Evolutionary conservation across 2,113 vertebrate species (phyloP).

Genomic region (Tretioscincus oriximinensis): DNA sequence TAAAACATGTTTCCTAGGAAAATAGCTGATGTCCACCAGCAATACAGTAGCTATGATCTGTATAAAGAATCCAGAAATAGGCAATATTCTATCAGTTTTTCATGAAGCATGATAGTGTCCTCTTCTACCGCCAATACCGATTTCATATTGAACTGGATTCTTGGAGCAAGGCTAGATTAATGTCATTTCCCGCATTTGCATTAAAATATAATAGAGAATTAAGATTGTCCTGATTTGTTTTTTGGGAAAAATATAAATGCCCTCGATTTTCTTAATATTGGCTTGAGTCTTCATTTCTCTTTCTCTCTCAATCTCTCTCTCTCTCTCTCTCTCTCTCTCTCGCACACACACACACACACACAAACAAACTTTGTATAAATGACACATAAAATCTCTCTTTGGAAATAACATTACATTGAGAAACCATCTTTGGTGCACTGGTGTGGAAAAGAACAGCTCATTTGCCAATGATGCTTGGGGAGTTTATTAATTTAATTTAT

Average conservation of each 20-base stretch:
- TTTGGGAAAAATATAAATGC: neutral
- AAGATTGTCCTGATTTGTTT: slow-evolving; percentile 26
- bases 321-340: too few relatives aligned
- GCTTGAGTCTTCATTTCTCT: too few relatives aligned
- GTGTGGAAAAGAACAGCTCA: slow-evolving; percentile 23
- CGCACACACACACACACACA: too few relatives aligned
- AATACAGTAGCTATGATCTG: neutral
- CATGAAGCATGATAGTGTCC: slow-evolving; percentile 38
- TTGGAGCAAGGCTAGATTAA: slow-evolving; percentile 48
- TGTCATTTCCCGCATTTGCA: neutral
- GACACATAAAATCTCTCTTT: slow-evolving; percentile 10
- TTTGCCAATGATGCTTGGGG: slow-evolving; percentile 23
- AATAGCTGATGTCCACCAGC: neutral
- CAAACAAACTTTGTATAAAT: neutral
- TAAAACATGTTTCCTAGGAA: neutral
- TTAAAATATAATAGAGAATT: slow-evolving; percentile 1
- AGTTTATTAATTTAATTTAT: slow-evolving; percentile 37
- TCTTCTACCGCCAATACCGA: slow-evolving; percentile 31
- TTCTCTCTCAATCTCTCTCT: too few relatives aligned
- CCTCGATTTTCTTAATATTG: too few relatives aligned
- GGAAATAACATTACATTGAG: slow-evolving; percentile 37
- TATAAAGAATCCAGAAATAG: neutral
- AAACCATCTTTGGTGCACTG: slow-evolving; percentile 18
- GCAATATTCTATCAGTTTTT: slow-evolving; percentile 24
- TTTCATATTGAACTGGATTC: slow-evolving; percentile 53